Conservation (phyloP, 2,113 vertebrate genomes). For the Amblyornis subalaris region DNA sequence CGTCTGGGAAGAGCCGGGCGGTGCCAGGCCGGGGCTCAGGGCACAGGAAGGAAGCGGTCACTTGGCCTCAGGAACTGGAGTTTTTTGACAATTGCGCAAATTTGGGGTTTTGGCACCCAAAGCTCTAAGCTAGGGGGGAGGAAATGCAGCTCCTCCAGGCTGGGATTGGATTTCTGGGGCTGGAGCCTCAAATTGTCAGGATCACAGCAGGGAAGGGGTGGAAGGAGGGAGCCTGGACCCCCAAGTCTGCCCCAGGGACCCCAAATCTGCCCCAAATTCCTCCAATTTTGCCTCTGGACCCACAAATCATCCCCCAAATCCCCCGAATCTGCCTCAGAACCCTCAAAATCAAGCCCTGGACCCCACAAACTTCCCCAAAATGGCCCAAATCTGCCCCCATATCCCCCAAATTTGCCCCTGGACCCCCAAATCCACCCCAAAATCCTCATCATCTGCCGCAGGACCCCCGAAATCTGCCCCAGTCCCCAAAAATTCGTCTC, state of each 20-base stretch:
- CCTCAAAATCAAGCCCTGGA: not conserved
- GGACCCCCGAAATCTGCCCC: too few species aligned
- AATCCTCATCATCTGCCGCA: too few species aligned
- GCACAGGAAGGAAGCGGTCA: not conserved
- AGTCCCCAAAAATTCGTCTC: too few species aligned
- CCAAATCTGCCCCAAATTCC: too few species aligned
- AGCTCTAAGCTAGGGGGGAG: not conserved
- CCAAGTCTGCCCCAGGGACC: not conserved
- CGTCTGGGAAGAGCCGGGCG: not conserved
- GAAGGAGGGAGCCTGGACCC: not conserved
- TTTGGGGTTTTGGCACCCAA: not conserved
- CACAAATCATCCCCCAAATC: not conserved
- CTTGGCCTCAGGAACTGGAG: not conserved
- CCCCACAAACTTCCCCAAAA: not conserved
- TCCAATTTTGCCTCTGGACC: not conserved
- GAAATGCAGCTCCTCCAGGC: not conserved
- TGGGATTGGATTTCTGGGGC: not conserved
- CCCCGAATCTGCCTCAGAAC: not conserved
- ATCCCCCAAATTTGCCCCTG: too few species aligned
- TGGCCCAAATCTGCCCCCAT: not conserved
- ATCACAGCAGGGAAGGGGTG: not conserved
- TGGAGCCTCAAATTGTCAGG: fast-evolving
- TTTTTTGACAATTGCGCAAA: not conserved
- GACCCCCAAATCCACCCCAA: too few species aligned
- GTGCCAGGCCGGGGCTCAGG: not conserved